Base-by-base conservation (phyloP, 2,797 vertebrate genomes). In the Galago senegalensis region DNA sequence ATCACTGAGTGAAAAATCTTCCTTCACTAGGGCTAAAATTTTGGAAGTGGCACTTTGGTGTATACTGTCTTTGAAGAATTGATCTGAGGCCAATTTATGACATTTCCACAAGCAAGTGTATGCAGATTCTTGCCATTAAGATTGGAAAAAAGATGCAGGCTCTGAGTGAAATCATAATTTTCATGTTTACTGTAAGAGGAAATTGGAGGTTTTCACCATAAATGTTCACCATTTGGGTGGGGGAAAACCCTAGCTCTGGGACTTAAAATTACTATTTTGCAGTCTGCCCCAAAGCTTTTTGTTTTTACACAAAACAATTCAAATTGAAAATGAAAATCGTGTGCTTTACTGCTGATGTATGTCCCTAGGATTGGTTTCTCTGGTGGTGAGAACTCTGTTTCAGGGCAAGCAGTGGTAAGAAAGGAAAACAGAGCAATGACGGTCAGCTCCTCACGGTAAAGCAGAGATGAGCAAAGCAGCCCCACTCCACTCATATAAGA, bases 251-350 rank as follows among this genome's bases (percentile, higher is more conserved):
- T 97, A 63, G 85, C 91, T 96, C 90, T 81, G 94, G 93, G 89
- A 83, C 87, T 89, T 92, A 94, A 91, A 96, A 93, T 93, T 96
- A 97, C 70, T 96, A 90, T 97, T 98, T 97, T 96, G 97, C 92
- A 97, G 97, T 95, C 86, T 96, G 67, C 97, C 97, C 97, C 87
- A 82, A 95, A 89, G 43, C 61, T 40, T 87, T 98, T 97, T 98
- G 96, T 97, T 98, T 98, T 98, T 95, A 98, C 83, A 96, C 97
- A 95, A 97, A 98, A 98, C 96, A 98, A 96, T 96, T 97, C 95
- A 95, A 98, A 95, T 87, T 95, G 49, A 98, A 98, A 97, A 98
- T 95, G 25, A 97, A 96, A 97, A 97, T 25, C 65, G 10, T 92
- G 83, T 93, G 95, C 91, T 97, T 96, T 97, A 70, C 82, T 98